These are phyloP conservation scores for Dichetophora obliterata DNA, from an alignment of 2,888 invertebrate species.

Conservation along the genomic window DNA sequence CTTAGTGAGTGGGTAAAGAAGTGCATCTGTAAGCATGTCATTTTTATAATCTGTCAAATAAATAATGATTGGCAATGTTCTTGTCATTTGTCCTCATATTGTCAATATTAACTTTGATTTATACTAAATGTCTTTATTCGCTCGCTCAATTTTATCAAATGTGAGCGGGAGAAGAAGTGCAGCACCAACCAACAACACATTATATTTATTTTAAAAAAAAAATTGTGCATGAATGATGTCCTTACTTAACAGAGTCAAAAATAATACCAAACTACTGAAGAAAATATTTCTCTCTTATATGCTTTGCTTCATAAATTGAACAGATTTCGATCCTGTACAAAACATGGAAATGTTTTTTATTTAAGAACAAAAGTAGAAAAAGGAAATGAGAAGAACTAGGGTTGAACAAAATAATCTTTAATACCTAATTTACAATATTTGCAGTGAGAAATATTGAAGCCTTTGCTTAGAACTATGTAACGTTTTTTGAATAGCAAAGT, in stretches of 20 bases:
- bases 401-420: too few species aligned
- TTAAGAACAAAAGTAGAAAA: too few species aligned
- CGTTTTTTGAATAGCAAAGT: too few species aligned
- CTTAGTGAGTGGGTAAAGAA: background rate
- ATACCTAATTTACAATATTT: too few species aligned
- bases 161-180: too few species aligned
- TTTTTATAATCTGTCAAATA: constrained; percentile 18
- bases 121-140: background rate
- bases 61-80: constrained; percentile 35
- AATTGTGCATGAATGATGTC: background rate
- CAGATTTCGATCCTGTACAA: too few species aligned
- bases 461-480: too few species aligned
- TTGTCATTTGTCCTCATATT: constrained; percentile 37
- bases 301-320: background rate
- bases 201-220: background rate
- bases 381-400: too few species aligned
- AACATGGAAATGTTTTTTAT: too few species aligned
- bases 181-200: background rate
- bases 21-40: constrained; percentile 1
- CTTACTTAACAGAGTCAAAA: background rate
- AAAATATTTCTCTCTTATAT: background rate
- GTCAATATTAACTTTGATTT: constrained; percentile 34
- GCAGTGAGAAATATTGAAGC: too few species aligned
- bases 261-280: too few species aligned
- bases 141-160: background rate